A percentile compares a stretch with the other conserved stretches of the same genome.
These are phyloP conservation scores for Hydrolagus colliei DNA, from an alignment of 2,797 vertebrate species.

Conservation along the genomic window DNA sequence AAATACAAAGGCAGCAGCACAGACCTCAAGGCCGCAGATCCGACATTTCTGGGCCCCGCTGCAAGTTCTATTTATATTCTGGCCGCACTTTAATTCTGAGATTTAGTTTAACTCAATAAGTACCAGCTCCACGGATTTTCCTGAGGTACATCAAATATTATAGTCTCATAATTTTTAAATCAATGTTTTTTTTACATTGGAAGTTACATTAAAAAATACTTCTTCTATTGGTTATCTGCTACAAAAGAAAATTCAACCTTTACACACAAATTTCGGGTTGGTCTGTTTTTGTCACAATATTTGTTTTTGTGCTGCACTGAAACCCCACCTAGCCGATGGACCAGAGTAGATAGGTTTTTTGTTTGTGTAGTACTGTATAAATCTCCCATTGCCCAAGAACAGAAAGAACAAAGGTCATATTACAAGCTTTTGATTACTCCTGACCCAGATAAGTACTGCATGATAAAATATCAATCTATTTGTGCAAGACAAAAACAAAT, in stretches of 20 bases:
- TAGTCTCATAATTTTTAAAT: too few species aligned
- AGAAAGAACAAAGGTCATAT: background rate
- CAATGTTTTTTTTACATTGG: too few species aligned
- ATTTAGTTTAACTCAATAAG: too few species aligned
- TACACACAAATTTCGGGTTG: too few species aligned
- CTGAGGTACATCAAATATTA: too few species aligned
- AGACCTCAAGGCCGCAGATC: background rate
- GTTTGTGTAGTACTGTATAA: background rate
- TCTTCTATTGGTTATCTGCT: too few species aligned
- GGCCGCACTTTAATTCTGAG: too few species aligned
- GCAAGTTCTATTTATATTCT: too few species aligned
- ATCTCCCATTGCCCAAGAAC: background rate
- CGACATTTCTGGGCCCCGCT: background rate
- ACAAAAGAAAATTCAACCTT: too few species aligned
- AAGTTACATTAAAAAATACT: too few species aligned
- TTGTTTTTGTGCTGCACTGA: background rate
- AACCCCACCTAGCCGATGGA: background rate
- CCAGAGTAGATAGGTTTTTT: background rate
- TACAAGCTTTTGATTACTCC: background rate
- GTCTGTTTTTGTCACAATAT: too few species aligned
- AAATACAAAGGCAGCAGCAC: background rate
- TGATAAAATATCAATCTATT: background rate
- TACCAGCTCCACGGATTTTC: too few species aligned
- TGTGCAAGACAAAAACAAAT: background rate
- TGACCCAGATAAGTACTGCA: constrained; percentile 8